A percentile compares a stretch with the other conserved stretches of the same genome.
These are phyloP conservation scores for Temnothorax nylanderi DNA, from an alignment of 1,140 invertebrate genomes.

Conservation along the genomic window DNA sequence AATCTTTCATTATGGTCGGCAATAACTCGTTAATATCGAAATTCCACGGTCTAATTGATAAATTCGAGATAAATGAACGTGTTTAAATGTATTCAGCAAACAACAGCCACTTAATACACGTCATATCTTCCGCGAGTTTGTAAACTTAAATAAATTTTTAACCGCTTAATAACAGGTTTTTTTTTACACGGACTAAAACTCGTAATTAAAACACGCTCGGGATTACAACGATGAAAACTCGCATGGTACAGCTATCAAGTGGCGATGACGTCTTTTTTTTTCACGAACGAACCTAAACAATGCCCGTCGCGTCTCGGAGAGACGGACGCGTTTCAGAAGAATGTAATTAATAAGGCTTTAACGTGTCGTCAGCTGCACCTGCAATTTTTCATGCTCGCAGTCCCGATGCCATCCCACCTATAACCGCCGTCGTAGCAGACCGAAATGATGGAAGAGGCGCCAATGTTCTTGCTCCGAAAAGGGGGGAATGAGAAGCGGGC, in stretches of 20 bases:
- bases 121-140: neutral
- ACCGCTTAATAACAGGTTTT: neutral
- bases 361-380: constrained; percentile 74
- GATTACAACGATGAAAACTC: neutral
- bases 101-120: neutral
- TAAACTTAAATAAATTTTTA: constrained; percentile 20
- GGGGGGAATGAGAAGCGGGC: constrained; percentile 25
- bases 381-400: constrained; percentile 70
- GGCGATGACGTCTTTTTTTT: neutral
- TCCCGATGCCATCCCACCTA: constrained; percentile 48
- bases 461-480: constrained; percentile 70
- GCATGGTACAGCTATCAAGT: neutral
- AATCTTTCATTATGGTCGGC: constrained; percentile 41
- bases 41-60: constrained; percentile 50
- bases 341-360: constrained; percentile 76
- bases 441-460: constrained; percentile 74
- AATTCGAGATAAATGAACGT: constrained; percentile 40
- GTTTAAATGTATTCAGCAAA: constrained; percentile 18
- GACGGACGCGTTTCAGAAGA: constrained; percentile 30
- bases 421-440: constrained; percentile 55
- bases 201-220: constrained; percentile 25
- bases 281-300: constrained; percentile 19
- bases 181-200: neutral
- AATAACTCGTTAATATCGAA: constrained; percentile 46
- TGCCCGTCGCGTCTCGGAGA: neutral